Evolutionary conservation across 2,888 invertebrate genomes (phyloP), one percentile per base, ranked within the genome.

Genomic region (Eledona agricola): DNA sequence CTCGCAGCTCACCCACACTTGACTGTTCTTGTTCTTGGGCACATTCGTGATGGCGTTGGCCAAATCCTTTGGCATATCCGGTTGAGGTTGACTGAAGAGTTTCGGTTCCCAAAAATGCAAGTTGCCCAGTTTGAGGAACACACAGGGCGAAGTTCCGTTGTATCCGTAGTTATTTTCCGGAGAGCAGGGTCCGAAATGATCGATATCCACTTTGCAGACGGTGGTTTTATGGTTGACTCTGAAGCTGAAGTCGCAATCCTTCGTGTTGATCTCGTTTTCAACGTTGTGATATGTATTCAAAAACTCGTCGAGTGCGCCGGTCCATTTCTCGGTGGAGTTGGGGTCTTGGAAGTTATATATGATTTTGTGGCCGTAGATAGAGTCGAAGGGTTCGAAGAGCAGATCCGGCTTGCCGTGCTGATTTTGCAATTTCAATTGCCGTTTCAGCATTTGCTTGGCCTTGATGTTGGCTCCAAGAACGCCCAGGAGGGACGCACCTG

Each of bases 91-190:
- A 5, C 61, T 82, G 66, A 83, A 89, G 59, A 80, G 82, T 5
- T 84, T 78, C 0, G 92, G 90, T 34, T 75, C 59, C 91, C 91
- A 92, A 42, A 82, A 84, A 64, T 79, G 88, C 66, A 91, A 90
- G 74, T 74, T 87, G 74, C 94, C 95, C 40, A 95, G 76, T 74
- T 94, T 94, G 50, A 95, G 79, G 65, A 92, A 85, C 55, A 95
- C 78, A 74, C 95, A 95, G 2, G 94, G 94, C 20, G 84, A 80
- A n/a, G 87, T 85, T 25, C 81, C 77, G 49, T 81, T 80, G 71
- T 85, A 93, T 4, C 93, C 90, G 69, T 86, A 94, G 5, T 73
- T 66, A 2, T 77, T 71, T 1, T 64, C 58, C 1, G 75, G 68
- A 1, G 80, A 76, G 64, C 88, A 88, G 1, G 77, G 74, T 0